These are phyloP conservation scores for Hyalella azteca DNA, from an alignment of 2,888 invertebrate genomes.

Conservation along the genomic window DNA sequence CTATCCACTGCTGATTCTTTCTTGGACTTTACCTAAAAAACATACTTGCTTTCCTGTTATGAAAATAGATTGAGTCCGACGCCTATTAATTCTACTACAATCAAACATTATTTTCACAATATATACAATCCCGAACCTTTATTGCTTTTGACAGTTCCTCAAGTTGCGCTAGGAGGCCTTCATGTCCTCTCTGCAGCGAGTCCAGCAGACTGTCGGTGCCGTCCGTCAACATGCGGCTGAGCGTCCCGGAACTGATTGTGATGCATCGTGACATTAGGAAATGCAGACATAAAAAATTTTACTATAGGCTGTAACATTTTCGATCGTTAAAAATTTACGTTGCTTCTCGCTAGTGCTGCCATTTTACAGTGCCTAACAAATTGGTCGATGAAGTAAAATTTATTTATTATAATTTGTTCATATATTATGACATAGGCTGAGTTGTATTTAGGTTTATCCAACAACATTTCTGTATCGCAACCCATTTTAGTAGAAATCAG, in stretches of 20 bases:
- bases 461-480: neutral
- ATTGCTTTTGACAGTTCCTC: constrained; percentile 44
- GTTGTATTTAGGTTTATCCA: neutral
- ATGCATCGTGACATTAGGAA: neutral
- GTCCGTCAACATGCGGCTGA: neutral
- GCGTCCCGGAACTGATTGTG: neutral
- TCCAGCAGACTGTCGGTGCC: constrained; percentile 37
- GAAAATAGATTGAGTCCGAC: too few species aligned
- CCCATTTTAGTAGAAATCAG: neutral
- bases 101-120: too few species aligned
- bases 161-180: constrained; percentile 51
- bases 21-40: too few species aligned
- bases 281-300: neutral
- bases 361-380: neutral
- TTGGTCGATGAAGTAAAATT: neutral
- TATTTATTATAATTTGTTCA: neutral
- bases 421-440: neutral
- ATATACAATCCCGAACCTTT: too few species aligned
- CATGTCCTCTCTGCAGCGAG: constrained; percentile 50
- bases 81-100: too few species aligned
- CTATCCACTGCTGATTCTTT: too few species aligned
- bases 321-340: neutral
- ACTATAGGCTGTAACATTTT: neutral
- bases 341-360: neutral
- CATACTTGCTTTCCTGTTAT: too few species aligned